Evolutionary conservation across 2,113 vertebrate species (phyloP).

Genomic region (Rousettus leschenaultii): DNA sequence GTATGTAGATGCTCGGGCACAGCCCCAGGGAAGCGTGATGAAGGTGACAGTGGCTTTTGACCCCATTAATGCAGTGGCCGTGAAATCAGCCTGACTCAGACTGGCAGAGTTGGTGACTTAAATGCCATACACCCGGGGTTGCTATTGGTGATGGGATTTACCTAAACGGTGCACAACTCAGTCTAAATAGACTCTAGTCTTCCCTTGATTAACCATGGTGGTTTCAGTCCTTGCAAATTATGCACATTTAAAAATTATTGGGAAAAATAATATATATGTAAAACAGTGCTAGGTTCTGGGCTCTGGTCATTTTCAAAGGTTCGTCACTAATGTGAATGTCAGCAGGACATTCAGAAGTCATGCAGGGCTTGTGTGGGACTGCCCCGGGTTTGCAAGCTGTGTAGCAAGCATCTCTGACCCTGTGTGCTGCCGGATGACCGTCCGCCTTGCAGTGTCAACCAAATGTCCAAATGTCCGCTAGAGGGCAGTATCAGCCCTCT

Average conservation of each 20-base stretch:
- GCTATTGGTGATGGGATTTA: background rate
- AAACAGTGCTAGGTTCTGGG: background rate
- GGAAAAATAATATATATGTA: background rate
- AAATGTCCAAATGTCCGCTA: background rate
- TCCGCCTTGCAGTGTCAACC: background rate
- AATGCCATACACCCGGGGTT: background rate
- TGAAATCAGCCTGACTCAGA: background rate
- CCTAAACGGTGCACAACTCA: background rate
- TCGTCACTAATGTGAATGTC: background rate
- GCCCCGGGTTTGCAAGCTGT: background rate
- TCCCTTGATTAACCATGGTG: background rate
- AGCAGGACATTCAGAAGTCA: background rate
- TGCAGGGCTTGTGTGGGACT: background rate
- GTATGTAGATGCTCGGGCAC: background rate
- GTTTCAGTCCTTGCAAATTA: background rate
- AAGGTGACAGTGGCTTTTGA: background rate
- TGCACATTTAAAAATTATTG: background rate
- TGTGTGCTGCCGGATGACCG: background rate
- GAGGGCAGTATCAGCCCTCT: conserved; percentile 13
- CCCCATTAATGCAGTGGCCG: background rate
- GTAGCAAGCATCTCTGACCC: background rate
- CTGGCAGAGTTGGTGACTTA: background rate
- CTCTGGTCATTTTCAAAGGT: background rate
- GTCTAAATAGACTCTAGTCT: background rate
- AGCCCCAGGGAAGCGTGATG: background rate